phyloP scores from a whole-genome alignment of 2,888 invertebrate species.

The Rhimphoctona megacephalus region DNA sequence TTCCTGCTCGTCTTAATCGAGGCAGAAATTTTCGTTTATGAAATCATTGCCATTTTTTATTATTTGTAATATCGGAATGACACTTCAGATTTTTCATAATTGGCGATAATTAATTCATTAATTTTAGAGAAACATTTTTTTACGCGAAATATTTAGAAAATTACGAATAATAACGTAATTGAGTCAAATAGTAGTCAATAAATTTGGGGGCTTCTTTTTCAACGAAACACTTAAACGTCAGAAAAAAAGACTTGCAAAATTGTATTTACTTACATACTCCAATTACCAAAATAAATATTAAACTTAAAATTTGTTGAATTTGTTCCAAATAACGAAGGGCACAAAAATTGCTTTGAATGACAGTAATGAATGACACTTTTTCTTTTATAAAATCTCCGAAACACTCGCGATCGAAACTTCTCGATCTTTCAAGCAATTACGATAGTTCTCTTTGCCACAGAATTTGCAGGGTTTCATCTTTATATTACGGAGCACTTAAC shows the following conservation, averaged over 20 bases:
- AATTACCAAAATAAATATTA: neutral
- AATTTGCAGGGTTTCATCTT: constrained; percentile 44
- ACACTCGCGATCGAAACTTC: neutral
- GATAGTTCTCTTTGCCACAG: constrained; percentile 15
- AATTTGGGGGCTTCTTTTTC: too few relatives aligned
- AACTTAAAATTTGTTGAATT: neutral
- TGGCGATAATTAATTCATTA: too few relatives aligned
- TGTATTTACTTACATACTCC: neutral
- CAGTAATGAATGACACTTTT: neutral
- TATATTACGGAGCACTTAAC: constrained; percentile 15
- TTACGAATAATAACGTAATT: too few relatives aligned
- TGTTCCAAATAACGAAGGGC: neutral
- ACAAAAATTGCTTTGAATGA: neutral
- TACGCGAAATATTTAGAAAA: too few relatives aligned
- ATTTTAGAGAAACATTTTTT: too few relatives aligned
- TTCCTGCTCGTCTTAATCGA: neutral
- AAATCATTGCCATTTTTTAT: neutral
- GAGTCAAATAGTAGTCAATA: too few relatives aligned
- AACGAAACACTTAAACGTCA: neutral
- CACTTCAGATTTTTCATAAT: too few relatives aligned
- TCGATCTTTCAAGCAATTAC: neutral
- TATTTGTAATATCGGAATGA: too few relatives aligned
- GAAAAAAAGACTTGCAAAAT: neutral
- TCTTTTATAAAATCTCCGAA: neutral
- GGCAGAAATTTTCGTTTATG: neutral